Evolutionary conservation across 2,797 vertebrate species (phyloP).

Genomic region (Parauchenoglanis ngamensis): DNA sequence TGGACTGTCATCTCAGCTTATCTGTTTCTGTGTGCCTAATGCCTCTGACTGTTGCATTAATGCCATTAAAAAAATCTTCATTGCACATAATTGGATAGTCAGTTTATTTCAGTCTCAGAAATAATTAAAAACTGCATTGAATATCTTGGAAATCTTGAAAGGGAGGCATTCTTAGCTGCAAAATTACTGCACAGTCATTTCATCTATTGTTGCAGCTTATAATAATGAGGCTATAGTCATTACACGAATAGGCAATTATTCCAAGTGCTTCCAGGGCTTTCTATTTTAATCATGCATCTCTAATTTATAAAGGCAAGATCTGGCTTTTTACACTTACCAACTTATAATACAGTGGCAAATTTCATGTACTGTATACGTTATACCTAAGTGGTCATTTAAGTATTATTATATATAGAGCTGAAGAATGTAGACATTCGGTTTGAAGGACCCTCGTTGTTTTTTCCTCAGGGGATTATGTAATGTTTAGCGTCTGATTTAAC

Average conservation of each 20-base stretch:
- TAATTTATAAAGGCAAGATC: neutral
- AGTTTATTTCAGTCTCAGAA: constrained; percentile 5
- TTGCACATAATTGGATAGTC: constrained; percentile 17
- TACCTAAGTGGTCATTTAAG: neutral
- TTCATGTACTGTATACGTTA: neutral
- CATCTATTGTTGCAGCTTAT: constrained; percentile 27
- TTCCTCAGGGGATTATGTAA: neutral
- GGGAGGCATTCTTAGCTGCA: constrained; percentile 2
- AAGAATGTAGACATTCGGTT: neutral
- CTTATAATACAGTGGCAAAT: neutral
- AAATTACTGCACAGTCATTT: constrained; percentile 31
- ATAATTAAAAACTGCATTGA: neutral
- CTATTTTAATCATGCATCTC: constrained; percentile 29
- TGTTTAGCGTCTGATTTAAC: constrained; percentile 17
- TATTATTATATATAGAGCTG: neutral
- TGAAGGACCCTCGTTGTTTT: neutral
- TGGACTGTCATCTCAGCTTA: neutral
- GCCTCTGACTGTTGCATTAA: constrained; percentile 14
- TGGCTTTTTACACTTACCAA: neutral
- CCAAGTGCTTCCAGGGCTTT: constrained; percentile 34
- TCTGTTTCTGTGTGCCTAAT: constrained; percentile 5
- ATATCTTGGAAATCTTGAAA: constrained; percentile 23
- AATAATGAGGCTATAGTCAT: constrained; percentile 37
- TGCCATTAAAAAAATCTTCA: neutral
- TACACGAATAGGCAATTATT: constrained; percentile 40